phyloP scores from a whole-genome alignment of 1,140 invertebrate species.

The Hyles euphorbiae region DNA sequence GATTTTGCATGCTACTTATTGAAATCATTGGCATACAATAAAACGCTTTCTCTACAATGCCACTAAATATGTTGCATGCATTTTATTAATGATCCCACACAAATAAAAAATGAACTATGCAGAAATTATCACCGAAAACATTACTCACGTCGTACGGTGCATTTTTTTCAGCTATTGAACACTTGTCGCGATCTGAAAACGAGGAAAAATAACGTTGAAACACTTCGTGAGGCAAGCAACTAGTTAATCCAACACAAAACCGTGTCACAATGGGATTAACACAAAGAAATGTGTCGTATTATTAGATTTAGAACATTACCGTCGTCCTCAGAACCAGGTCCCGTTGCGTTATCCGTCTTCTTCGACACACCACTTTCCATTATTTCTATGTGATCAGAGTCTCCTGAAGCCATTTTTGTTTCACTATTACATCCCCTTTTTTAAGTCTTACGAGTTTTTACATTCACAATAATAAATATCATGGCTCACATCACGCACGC shows the following conservation, averaged over 20 bases:
- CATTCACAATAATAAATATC: slow-evolving; percentile 57
- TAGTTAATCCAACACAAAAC: slow-evolving; percentile 6
- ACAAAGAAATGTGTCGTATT: slow-evolving; percentile 33
- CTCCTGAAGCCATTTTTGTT: slow-evolving; percentile 81
- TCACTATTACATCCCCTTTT: slow-evolving; percentile 66
- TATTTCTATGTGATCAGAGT: slow-evolving; percentile 74
- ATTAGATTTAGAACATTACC: slow-evolving; percentile 50
- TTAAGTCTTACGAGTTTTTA: slow-evolving; percentile 50
- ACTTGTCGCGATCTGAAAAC: slow-evolving; percentile 63
- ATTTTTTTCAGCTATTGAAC: slow-evolving; percentile 66
- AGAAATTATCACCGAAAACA: slow-evolving; percentile 21
- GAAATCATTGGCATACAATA: slow-evolving; percentile 6
- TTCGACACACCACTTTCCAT: slow-evolving; percentile 60
- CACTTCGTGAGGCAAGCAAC: background rate
- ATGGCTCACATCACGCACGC: slow-evolving; percentile 67
- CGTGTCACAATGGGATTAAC: slow-evolving; percentile 29
- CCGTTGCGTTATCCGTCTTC: slow-evolving; percentile 52
- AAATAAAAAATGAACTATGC: slow-evolving; percentile 4
- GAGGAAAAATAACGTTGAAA: slow-evolving; percentile 35
- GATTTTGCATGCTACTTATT: slow-evolving; percentile 15
- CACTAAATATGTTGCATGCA: background rate
- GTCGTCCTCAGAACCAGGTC: slow-evolving; percentile 58
- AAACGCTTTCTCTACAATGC: slow-evolving; percentile 14
- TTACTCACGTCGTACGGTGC: slow-evolving; percentile 67
- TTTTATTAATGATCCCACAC: background rate